phyloP scores from a whole-genome alignment of 1,140 invertebrate genomes.

The Diorhabda sublineata region DNA sequence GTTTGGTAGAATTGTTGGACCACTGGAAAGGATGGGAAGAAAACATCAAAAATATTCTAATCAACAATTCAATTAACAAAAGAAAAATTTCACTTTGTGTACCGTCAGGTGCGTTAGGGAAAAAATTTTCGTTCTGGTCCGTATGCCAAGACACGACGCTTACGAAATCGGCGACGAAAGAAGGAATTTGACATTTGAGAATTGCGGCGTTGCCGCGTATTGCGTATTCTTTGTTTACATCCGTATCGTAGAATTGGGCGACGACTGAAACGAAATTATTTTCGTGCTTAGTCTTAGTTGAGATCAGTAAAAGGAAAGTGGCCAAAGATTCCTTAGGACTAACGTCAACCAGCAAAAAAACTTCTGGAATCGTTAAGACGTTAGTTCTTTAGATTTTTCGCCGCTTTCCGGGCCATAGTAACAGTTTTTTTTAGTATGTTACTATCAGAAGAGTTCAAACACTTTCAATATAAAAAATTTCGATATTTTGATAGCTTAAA shows the following conservation, averaged over 20 bases:
- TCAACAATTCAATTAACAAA: background rate
- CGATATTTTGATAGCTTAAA: too few species aligned
- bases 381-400: too few species aligned
- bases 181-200: conserved; percentile 87
- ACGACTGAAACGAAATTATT: conserved; percentile 59
- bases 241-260: conserved; percentile 79
- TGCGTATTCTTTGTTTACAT: conserved; percentile 87
- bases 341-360: too few species aligned
- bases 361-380: too few species aligned
- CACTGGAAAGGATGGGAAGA: conserved; percentile 56
- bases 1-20: conserved; percentile 85
- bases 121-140: conserved; percentile 67
- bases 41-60: too few species aligned
- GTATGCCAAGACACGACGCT: conserved; percentile 84
- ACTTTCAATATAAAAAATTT: too few species aligned
- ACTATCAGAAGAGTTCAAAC: too few species aligned
- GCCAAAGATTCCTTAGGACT: too few species aligned
- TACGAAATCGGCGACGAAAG: conserved; percentile 89
- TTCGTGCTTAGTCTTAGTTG: too few species aligned
- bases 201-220: conserved; percentile 88
- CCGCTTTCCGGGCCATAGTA: too few species aligned
- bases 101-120: conserved; percentile 62
- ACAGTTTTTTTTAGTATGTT: too few species aligned
- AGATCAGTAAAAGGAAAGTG: too few species aligned
- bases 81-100: conserved; percentile 22